phyloP scores from a whole-genome alignment of 1,140 invertebrate genomes.

The Ganaspis sp. region DNA sequence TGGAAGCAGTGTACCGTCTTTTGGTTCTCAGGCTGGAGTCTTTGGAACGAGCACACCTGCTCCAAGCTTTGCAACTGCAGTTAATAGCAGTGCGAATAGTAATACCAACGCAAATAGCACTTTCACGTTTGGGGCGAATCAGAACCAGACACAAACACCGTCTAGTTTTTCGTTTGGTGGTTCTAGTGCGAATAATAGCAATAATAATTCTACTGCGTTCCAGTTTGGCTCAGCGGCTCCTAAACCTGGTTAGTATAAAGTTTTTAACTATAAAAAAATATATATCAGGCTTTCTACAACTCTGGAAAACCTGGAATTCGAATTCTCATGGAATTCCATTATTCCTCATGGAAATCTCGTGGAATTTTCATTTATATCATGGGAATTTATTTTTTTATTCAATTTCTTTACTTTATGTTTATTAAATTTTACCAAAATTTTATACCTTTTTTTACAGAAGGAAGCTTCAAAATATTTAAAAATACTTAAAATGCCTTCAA shows the following conservation, averaged over 20 bases:
- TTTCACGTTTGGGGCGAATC: conserved; percentile 52
- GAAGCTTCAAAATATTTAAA: too few relatives aligned
- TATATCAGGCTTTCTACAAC: too few relatives aligned
- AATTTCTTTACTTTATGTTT: too few relatives aligned
- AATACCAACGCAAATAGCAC: neutral
- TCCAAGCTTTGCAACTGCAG: neutral
- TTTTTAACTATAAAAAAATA: conserved; percentile 22
- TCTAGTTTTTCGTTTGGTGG: conserved; percentile 52
- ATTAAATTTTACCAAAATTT: too few relatives aligned
- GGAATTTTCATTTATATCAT: too few relatives aligned
- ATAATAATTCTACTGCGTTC: conserved; percentile 53
- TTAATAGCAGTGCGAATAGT: neutral
- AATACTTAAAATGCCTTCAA: too few relatives aligned
- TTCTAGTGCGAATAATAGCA: conserved; percentile 30
- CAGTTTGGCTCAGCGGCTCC: conserved; percentile 62
- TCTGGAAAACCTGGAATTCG: too few relatives aligned
- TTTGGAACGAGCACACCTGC: conserved; percentile 35
- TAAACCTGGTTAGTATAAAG: conserved; percentile 59
- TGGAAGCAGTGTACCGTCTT: conserved; percentile 38
- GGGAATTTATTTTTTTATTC: too few relatives aligned
- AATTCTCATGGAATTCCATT: too few relatives aligned
- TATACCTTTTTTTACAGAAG: too few relatives aligned
- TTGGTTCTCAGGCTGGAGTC: conserved; percentile 35
- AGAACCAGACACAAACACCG: conserved; percentile 32
- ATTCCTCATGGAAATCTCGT: too few relatives aligned